Percentiles rank a stretch among this genome's conserved stretches.
phyloP scores from a whole-genome alignment of 2,888 invertebrate genomes.

The Andrena trimmerana region DNA sequence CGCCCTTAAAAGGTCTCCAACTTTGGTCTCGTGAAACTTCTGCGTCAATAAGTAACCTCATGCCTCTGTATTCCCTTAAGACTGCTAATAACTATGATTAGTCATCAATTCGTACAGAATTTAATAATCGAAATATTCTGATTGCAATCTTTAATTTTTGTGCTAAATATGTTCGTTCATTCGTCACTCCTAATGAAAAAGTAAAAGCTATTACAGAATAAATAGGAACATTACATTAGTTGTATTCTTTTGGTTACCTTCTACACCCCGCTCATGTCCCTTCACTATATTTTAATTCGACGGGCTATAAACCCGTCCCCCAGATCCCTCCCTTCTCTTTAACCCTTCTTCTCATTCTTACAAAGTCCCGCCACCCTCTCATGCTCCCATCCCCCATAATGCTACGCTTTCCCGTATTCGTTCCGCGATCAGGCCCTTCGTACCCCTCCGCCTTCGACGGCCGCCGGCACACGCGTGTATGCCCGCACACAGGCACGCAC shows the following conservation, averaged over 20 bases:
- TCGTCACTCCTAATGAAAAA: too few relatives aligned
- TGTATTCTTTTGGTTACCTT: neutral
- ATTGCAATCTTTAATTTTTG: too few relatives aligned
- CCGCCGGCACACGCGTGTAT: conserved; percentile 10
- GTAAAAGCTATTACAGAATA: too few relatives aligned
- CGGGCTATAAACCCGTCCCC: conserved; percentile 54
- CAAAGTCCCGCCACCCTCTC: conserved; percentile 50
- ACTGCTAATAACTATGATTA: too few relatives aligned
- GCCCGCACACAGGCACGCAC: conserved; percentile 26
- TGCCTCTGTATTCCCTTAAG: too few relatives aligned
- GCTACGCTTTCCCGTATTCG: conserved; percentile 71
- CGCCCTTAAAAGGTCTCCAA: conserved; percentile 2
- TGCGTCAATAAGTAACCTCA: neutral
- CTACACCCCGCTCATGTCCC: neutral
- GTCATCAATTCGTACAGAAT: too few relatives aligned
- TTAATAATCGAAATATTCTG: too few relatives aligned
- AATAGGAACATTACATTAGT: too few relatives aligned
- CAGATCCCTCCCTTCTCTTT: conserved; percentile 49
- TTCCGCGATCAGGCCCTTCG: conserved; percentile 66
- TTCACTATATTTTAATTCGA: conserved; percentile 51
- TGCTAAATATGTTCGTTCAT: too few relatives aligned
- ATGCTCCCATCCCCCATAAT: conserved; percentile 55
- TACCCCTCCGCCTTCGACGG: conserved; percentile 58
- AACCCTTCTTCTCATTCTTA: conserved; percentile 66
- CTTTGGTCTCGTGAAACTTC: conserved; percentile 16